These are phyloP conservation scores for Aviceda subcristata DNA, from an alignment of 2,113 vertebrate genomes.

Conservation along the genomic window DNA sequence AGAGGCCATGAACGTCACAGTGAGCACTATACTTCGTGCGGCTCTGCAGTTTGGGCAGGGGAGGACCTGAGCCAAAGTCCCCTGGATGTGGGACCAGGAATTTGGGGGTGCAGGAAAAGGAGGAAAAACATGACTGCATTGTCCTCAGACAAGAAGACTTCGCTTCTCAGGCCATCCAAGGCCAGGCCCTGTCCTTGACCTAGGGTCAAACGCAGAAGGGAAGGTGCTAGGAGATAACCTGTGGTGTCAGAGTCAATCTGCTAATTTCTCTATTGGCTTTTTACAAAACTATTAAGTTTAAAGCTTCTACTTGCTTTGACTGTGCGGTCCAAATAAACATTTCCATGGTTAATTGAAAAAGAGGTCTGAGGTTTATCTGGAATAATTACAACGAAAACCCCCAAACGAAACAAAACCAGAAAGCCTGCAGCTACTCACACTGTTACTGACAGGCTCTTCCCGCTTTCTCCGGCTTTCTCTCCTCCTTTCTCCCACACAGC, in stretches of 20 bases:
- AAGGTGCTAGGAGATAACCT: neutral
- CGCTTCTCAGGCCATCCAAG: neutral
- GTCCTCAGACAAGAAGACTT: neutral
- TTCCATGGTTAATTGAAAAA: conserved; percentile 10
- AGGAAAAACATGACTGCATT: neutral
- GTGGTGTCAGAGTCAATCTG: neutral
- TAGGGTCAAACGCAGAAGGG: neutral
- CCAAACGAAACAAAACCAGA: neutral
- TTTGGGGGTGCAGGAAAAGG: neutral
- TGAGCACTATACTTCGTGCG: neutral
- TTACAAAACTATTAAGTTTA: neutral
- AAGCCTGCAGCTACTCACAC: neutral
- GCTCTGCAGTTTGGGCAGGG: fast-evolving
- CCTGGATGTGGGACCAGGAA: neutral
- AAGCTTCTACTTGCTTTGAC: neutral
- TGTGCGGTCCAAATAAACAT: neutral
- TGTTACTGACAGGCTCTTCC: neutral
- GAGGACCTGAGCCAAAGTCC: neutral
- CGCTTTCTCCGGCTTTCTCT: neutral
- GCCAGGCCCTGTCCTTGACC: neutral
- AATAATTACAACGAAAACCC: neutral
- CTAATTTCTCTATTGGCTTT: neutral
- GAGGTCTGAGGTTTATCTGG: neutral
- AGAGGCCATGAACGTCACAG: neutral
- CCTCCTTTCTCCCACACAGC: neutral